These are phyloP conservation scores for Hirtodrosophila alboralis DNA, from an alignment of 2,888 invertebrate species.

Conservation along the genomic window DNA sequence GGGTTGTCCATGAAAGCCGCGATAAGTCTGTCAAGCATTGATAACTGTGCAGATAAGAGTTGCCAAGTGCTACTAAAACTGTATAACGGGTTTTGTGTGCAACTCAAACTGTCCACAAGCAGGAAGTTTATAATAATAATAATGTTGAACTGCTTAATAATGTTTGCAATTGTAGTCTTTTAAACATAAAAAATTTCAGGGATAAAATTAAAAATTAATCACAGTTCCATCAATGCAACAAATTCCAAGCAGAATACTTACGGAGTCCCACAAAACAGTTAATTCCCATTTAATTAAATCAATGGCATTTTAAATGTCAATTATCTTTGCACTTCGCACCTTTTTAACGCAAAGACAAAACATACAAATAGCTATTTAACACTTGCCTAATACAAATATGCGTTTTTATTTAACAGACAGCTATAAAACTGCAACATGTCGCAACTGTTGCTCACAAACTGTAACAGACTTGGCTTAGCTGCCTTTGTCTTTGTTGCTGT, in stretches of 20 bases:
- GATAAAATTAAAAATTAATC: too few relatives aligned
- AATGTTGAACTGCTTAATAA: too few relatives aligned
- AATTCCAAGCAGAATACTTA: not conserved
- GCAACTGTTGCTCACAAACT: conserved; percentile 52
- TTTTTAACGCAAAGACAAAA: conserved; percentile 5
- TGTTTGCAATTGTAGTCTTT: too few relatives aligned
- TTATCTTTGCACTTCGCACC: conserved; percentile 11
- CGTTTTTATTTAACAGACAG: conserved; percentile 41
- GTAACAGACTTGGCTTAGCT: conserved; percentile 20
- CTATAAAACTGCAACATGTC: conserved; percentile 34
- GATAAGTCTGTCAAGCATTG: conserved; percentile 22
- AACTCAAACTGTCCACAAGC: not conserved
- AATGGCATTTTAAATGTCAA: conserved; percentile 4
- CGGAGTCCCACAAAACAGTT: not conserved
- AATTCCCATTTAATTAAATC: too few relatives aligned
- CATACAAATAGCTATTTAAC: conserved; percentile 22
- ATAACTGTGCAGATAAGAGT: conserved; percentile 18
- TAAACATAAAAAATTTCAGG: too few relatives aligned
- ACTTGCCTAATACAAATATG: conserved; percentile 24
- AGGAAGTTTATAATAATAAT: too few relatives aligned
- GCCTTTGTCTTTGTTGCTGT: not conserved
- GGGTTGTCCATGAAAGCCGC: conserved; percentile 35
- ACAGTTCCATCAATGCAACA: too few relatives aligned
- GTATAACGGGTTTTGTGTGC: conserved; percentile 29
- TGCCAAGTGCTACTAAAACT: conserved; percentile 3